A percentile compares a stretch with the other conserved stretches of the same genome.
phyloP scores from a whole-genome alignment of 2,113 vertebrate genomes.

The Pristiophorus japonicus region DNA sequence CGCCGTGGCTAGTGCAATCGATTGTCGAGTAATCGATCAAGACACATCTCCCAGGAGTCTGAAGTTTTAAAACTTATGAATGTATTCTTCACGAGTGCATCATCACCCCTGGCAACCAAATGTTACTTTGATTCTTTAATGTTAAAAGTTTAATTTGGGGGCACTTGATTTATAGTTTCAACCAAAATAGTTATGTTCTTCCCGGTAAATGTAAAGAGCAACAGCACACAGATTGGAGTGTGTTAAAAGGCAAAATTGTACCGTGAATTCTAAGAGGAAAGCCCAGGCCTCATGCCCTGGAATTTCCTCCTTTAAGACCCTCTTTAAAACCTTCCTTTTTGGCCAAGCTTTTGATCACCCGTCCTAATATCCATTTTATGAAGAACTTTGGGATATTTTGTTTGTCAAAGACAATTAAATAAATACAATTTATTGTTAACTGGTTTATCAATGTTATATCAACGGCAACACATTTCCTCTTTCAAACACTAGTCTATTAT shows the following conservation, averaged over 20 bases:
- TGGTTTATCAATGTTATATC: not conserved
- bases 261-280: not conserved
- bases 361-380: not conserved
- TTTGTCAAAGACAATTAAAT: not conserved
- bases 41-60: too few relatives aligned
- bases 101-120: too few relatives aligned
- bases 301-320: not conserved
- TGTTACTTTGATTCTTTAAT: too few relatives aligned
- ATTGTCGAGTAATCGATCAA: not conserved
- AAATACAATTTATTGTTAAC: too few relatives aligned
- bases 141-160: too few relatives aligned
- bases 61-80: not conserved
- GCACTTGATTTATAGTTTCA: too few relatives aligned
- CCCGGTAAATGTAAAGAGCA: not conserved
- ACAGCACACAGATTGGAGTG: not conserved
- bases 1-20: not conserved
- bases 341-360: not conserved
- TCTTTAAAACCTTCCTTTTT: not conserved
- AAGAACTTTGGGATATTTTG: not conserved
- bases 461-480: not conserved
- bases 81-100: not conserved
- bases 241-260: not conserved
- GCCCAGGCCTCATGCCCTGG: not conserved
- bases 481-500: too few relatives aligned
- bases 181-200: too few relatives aligned